Percentiles rank a stretch among this genome's conserved stretches.
phyloP scores from a whole-genome alignment of 2,888 invertebrate species.

The Morpho helenor region DNA sequence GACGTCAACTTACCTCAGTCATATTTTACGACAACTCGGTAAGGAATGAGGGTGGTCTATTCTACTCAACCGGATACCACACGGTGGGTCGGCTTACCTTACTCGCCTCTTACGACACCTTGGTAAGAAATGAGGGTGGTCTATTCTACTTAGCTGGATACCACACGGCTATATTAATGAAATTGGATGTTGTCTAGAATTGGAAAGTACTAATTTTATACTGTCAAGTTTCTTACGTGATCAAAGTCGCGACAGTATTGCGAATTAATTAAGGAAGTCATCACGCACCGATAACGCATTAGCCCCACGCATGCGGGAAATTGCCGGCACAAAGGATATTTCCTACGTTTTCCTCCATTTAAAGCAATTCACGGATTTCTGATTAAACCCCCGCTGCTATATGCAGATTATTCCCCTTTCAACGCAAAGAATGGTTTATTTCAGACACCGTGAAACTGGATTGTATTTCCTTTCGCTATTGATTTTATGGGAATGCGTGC shows the following conservation, averaged over 20 bases:
- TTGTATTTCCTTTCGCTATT: constrained; percentile 73
- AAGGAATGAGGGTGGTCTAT: too few relatives aligned
- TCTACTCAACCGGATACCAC: too few relatives aligned
- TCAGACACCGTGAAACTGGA: constrained; percentile 76
- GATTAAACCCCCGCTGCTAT: constrained; percentile 76
- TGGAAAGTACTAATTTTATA: too few relatives aligned
- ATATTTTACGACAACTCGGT: too few relatives aligned
- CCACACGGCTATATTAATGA: too few relatives aligned
- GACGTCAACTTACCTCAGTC: too few relatives aligned
- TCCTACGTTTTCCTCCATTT: constrained; percentile 79
- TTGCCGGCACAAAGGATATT: constrained; percentile 76
- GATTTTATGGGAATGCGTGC: constrained; percentile 52
- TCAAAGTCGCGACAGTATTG: constrained; percentile 44
- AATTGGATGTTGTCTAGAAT: too few relatives aligned
- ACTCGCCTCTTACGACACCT: too few relatives aligned
- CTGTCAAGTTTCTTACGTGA: too few relatives aligned
- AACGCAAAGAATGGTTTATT: constrained; percentile 77
- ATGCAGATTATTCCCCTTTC: constrained; percentile 77
- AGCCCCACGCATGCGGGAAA: constrained; percentile 74
- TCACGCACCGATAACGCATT: constrained; percentile 75
- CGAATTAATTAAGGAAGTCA: constrained; percentile 79
- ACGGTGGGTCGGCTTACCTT: too few relatives aligned
- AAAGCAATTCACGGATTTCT: constrained; percentile 78
- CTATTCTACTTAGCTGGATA: too few relatives aligned
- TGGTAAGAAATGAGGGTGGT: too few relatives aligned